Base-by-base conservation (phyloP, 53 echinoderm and acorn worm genomes). In the Pentamera pediparva region DNA sequence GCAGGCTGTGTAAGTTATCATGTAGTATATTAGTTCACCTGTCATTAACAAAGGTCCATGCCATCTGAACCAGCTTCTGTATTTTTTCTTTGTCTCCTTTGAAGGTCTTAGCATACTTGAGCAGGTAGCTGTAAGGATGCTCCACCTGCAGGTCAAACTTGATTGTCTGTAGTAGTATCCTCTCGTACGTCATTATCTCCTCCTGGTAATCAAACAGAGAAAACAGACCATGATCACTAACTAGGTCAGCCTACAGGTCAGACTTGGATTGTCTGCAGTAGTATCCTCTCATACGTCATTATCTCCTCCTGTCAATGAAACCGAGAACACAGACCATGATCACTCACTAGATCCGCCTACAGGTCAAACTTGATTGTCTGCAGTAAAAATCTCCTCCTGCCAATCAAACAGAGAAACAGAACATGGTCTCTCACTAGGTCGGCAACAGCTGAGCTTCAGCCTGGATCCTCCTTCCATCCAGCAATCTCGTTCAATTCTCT, bases 41-140 rank as follows among this genome's bases (percentile, higher is more conserved):
- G 75, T 96, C 96, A 78, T 96, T 96, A 50, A 96, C 90, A 88
- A 96, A 96, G 25, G 96, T 96, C 96, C 96, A 96, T 2, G 91
- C 96, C 96, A 96, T 96, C 76, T 96, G 96, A 21, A 96, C 96
- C 11, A 96, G 90, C 59, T 96, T 91, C 75, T 96, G 96, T 59
- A 96, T 96, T 81, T 96, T 96, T 32, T 81, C 83, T 77, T 90
- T 96, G 85, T 96, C 96, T 59, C 96, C 96, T 61, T 96, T 96
- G 76, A 96, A 85, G 3, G 87, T 84, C 83, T 96, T 96, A 65
- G 96, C 96, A 78, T 96, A 91, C 77, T 96, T 96, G 34, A 96
- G 88, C 26, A 96, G 82, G 70, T 91, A 96, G 79, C 87, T 84
- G 81, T 96, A 96, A 11, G 96, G 96, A 65, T 96, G 96, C 11